Base-by-base conservation (phyloP, 37 sponge, comb jelly and placozoan species). In the Amphimedon queenslandica region DNA sequence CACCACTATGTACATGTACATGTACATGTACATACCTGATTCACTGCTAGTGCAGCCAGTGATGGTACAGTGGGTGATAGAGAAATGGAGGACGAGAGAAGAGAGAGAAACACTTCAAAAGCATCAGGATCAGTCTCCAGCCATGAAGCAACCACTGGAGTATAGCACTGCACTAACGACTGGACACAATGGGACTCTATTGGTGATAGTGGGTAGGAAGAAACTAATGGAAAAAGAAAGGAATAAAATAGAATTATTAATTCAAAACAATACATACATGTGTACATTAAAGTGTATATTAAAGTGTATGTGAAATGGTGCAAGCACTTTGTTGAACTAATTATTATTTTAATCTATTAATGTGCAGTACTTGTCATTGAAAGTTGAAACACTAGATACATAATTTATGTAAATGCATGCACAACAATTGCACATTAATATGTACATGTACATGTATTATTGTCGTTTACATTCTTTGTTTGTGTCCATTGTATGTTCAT, bases 31-130 rank as follows among this genome's bases (percentile, higher is more conserved):
- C 53, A 47, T 13, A 77, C 84, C 78, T 84, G 84, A 20, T 53
- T 63, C 41, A 77, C 37, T 30, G 78, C 84, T 58, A 84, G 55
- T 23, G 61, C 68, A 37, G 63, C 55, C 63, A 75, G 82, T 67
- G 82, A 40, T 5, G 76, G 51, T 30, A 23, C 27, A 51, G 42
- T 42, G 4, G 43, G 58, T 24, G 78, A 47, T n/a, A 28, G 8
- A 0, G 42, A 53, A 32, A 55, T 4, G 13, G 53, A 47, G 53
- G 13, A 47, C 32, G 33, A 40, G 2, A 84, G 60, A 1, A 77
- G 33, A 30, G 29, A 37, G 25, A 83, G 28, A 37, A 83, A 38
- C 65, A 76, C 34, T 31, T 61, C 6, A 57, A 76, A 70, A 18
- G 63, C 60, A n/a, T 76, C 55, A 5, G 57, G 29, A 42, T 77